A percentile compares a stretch with the other conserved stretches of the same genome.
phyloP scores from a whole-genome alignment of 2,113 vertebrate genomes.

The Marmota flaviventris region DNA sequence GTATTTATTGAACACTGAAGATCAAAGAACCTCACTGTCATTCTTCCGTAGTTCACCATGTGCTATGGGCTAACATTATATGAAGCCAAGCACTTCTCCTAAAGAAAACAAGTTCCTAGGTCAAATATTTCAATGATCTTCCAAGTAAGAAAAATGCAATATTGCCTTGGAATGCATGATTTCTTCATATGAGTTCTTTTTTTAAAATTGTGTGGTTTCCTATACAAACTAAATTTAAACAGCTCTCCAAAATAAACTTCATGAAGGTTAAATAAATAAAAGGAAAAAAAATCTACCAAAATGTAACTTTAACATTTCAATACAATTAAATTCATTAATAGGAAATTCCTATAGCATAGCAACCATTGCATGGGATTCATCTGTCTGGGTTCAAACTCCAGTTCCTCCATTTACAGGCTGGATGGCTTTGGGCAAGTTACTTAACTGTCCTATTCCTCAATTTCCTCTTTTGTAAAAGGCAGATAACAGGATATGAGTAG shows the following conservation, averaged over 20 bases:
- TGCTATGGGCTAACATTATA: background rate
- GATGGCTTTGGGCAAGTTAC: background rate
- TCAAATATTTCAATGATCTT: slow-evolving; percentile 62
- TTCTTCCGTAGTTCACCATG: background rate
- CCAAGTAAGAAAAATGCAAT: slow-evolving; percentile 31
- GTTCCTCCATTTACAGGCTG: background rate
- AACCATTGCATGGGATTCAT: background rate
- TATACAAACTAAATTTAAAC: slow-evolving; percentile 59
- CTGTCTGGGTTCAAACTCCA: slow-evolving; percentile 6
- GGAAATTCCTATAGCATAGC: background rate
- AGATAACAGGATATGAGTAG: background rate
- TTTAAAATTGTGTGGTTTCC: slow-evolving; percentile 18
- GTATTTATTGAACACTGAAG: slow-evolving; percentile 17
- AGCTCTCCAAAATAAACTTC: slow-evolving; percentile 55
- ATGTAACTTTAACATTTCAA: slow-evolving; percentile 54
- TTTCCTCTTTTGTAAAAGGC: background rate
- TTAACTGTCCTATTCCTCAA: background rate
- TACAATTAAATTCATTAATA: background rate
- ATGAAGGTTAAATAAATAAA: background rate
- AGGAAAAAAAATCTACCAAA: background rate
- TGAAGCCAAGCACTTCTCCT: background rate
- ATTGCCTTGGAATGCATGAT: slow-evolving; percentile 4
- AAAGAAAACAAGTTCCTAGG: slow-evolving; percentile 41
- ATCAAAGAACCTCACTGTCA: background rate
- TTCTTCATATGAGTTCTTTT: slow-evolving; percentile 51